Evolutionary conservation across 2,797 vertebrate species (phyloP).

Genomic region (Spinus pinus): DNA sequence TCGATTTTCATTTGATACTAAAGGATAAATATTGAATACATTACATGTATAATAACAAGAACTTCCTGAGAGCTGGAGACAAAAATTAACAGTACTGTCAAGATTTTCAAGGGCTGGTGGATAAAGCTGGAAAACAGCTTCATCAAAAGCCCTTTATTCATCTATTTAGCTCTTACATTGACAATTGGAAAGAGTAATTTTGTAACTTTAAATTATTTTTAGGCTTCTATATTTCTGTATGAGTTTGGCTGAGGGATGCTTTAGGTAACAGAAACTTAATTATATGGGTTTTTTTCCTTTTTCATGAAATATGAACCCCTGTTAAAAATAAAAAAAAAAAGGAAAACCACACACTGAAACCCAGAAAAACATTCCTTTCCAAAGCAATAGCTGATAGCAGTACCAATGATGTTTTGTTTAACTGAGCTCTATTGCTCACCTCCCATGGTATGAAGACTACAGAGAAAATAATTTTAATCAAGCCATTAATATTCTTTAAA

Average conservation of each 20-base stretch:
- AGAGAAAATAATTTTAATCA: slow-evolving; percentile 56
- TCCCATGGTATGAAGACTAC: slow-evolving; percentile 61
- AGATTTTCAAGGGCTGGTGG: background rate
- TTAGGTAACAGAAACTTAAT: background rate
- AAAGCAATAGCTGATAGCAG: background rate
- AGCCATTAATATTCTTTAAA: slow-evolving; percentile 61
- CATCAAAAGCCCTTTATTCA: background rate
- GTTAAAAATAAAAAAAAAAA: background rate
- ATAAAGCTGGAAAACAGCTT: background rate
- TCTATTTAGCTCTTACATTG: background rate
- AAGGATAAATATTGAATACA: background rate
- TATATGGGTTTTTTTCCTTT: background rate
- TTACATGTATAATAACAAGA: background rate
- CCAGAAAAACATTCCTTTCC: background rate
- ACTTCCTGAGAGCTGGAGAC: background rate
- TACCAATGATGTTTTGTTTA: background rate
- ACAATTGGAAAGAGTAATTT: background rate
- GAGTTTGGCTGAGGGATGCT: background rate
- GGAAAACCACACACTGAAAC: background rate
- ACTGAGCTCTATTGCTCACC: slow-evolving; percentile 37
- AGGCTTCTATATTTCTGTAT: background rate
- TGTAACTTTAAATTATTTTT: background rate
- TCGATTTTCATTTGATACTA: background rate
- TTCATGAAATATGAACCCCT: background rate
- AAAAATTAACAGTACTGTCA: background rate